phyloP scores from a whole-genome alignment of 2,113 vertebrate species.

The Ia io region DNA sequence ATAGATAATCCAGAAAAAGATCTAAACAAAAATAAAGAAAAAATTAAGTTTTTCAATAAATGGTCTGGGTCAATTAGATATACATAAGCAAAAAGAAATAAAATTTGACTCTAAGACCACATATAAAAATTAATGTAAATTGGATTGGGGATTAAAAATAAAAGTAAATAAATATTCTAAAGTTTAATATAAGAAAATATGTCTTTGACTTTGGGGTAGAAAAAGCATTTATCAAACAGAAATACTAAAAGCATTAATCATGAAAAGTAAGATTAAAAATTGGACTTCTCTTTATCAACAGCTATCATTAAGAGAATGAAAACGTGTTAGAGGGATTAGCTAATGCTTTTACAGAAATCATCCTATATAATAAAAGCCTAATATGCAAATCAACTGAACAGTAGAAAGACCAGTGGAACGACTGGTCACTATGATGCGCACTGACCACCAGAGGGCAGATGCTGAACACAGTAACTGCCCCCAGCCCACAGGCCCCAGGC shows the following conservation, averaged over 20 bases:
- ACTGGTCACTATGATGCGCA: no score
- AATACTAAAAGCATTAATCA: neutral
- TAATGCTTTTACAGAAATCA: neutral
- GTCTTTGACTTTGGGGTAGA: neutral
- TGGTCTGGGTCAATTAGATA: neutral
- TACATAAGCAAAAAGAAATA: neutral
- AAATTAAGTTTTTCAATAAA: neutral
- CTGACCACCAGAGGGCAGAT: no score
- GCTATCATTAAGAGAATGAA: neutral
- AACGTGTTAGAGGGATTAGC: neutral
- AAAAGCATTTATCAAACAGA: slow-evolving; percentile 9
- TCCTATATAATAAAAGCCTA: no score
- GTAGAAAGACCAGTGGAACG: no score
- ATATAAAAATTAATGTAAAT: neutral
- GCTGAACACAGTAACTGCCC: no score
- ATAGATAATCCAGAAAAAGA: neutral
- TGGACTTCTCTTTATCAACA: neutral
- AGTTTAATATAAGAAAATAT: neutral
- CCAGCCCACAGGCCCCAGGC: no score
- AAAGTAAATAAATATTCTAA: neutral
- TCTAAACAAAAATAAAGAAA: neutral
- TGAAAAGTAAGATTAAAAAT: neutral
- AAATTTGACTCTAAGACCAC: neutral
- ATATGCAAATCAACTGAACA: no score
- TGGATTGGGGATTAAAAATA: neutral